Evolutionary conservation across 1,140 invertebrate genomes (phyloP), one percentile per base, ranked within the genome.

Genomic region (Leguminivora glycinivorella): DNA sequence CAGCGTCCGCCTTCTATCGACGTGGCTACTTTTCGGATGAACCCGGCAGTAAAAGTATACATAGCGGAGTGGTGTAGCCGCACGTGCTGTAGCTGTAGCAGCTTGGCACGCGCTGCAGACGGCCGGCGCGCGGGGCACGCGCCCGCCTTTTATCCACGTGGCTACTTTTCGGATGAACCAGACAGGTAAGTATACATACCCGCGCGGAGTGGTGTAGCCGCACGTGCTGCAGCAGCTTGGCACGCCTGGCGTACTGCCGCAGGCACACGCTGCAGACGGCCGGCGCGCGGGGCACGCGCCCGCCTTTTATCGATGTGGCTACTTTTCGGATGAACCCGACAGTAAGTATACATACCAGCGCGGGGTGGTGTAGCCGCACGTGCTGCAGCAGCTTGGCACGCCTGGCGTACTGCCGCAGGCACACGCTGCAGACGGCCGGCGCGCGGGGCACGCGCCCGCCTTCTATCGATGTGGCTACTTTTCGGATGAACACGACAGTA

Each of bases 311-410:
- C 5, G 56, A 24, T n/a, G n/a, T n/a, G n/a, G n/a, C n/a, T n/a
- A n/a, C n/a, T n/a, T n/a, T n/a, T n/a, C n/a, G n/a, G n/a, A n/a
- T n/a, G n/a, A n/a, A n/a, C n/a, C n/a, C n/a, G n/a, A n/a, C n/a
- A n/a, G n/a, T n/a, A n/a, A n/a, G n/a, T n/a, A n/a, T n/a, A n/a
- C n/a, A n/a, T n/a, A 25, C 56, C 24, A 29, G 56, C 56, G 56
- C 56, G 56, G 56, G 56, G 14, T 80, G 82, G 5, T 52, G 63
- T 0, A 47, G 60, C 7, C 79, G 71, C 34, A 74, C 38, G 47
- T 81, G 77, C 72, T 83, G 81, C 71, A 83, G 71, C 68, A 83
- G 66, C 56, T 83, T 83, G 58, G 81, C 81, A 7, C 77, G 74
- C 43, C 77, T 78, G 68, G 72, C 75, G 76, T 83, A 81, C 75